These are phyloP conservation scores for Cistogaster globosa DNA, from an alignment of 2,888 invertebrate species.

Conservation along the genomic window DNA sequence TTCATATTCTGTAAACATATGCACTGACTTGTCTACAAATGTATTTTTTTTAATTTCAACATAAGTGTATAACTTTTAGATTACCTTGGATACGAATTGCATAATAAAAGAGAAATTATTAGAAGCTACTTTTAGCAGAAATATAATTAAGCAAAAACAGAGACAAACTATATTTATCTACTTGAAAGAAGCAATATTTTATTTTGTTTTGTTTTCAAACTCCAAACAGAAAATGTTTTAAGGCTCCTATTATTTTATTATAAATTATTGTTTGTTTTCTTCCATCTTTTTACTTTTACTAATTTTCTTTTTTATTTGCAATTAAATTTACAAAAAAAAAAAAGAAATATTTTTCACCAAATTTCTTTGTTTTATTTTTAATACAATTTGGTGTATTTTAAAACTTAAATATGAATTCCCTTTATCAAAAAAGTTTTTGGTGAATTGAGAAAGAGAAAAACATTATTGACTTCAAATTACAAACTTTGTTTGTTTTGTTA, in stretches of 20 bases:
- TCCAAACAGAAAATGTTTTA: neutral
- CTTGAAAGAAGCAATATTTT: no score
- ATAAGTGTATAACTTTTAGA: neutral
- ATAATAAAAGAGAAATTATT: neutral
- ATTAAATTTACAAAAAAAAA: neutral
- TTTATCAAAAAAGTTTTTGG: slow-evolving; percentile 49
- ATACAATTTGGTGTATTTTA: neutral
- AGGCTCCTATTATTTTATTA: neutral
- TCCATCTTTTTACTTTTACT: neutral
- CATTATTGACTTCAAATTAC: slow-evolving; percentile 65
- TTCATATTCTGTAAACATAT: no score
- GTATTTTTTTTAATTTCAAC: neutral
- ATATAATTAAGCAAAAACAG: neutral
- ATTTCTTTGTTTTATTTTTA: neutral
- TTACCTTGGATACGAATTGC: neutral
- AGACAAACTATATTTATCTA: no score
- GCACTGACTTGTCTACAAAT: neutral
- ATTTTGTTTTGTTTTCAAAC: neutral
- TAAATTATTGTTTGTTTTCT: neutral
- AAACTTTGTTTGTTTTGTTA: slow-evolving; percentile 62
- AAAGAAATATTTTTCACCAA: neutral
- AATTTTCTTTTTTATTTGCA: slow-evolving; percentile 8
- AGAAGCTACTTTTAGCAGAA: neutral
- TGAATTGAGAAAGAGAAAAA: slow-evolving; percentile 29
- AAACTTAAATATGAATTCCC: neutral